These are phyloP conservation scores for Caenorhabditis macrosperma DNA, from an alignment of 2,888 invertebrate genomes.

Conservation along the genomic window DNA sequence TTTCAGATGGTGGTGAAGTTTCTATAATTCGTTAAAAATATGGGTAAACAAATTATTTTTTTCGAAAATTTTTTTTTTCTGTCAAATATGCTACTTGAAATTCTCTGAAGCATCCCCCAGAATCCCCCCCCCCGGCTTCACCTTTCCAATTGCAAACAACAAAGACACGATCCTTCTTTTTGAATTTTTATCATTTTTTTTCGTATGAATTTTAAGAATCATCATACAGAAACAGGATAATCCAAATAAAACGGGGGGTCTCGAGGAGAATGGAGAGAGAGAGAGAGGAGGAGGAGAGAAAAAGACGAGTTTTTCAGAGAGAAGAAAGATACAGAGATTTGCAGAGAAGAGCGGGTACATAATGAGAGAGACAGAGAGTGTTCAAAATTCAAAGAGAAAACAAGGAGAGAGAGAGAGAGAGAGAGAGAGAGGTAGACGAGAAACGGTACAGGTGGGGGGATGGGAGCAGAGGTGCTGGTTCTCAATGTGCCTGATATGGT, in stretches of 20 bases:
- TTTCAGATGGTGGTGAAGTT: no score
- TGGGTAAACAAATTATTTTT: no score
- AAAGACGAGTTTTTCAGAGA: background rate
- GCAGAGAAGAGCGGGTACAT: background rate
- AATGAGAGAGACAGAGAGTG: background rate
- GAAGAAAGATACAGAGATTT: background rate
- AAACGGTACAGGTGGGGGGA: background rate
- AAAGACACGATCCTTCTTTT: background rate
- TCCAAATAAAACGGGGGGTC: background rate
- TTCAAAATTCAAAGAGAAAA: no score
- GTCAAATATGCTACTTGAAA: no score
- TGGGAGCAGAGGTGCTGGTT: background rate
- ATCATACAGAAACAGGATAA: background rate
- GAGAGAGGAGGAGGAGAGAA: background rate
- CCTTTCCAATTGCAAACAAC: background rate
- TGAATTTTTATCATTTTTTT: background rate
- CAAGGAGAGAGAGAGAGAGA: no score
- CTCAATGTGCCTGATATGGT: slow-evolving; percentile 37
- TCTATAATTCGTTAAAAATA: no score
- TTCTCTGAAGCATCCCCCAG: no score
- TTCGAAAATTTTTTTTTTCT: no score
- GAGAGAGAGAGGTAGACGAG: background rate
- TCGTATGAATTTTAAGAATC: background rate
- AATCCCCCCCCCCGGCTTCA: no score
- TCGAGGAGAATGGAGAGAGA: background rate